These are phyloP conservation scores for Cephalotes varians DNA, from an alignment of 2,888 invertebrate genomes.

Conservation along the genomic window DNA sequence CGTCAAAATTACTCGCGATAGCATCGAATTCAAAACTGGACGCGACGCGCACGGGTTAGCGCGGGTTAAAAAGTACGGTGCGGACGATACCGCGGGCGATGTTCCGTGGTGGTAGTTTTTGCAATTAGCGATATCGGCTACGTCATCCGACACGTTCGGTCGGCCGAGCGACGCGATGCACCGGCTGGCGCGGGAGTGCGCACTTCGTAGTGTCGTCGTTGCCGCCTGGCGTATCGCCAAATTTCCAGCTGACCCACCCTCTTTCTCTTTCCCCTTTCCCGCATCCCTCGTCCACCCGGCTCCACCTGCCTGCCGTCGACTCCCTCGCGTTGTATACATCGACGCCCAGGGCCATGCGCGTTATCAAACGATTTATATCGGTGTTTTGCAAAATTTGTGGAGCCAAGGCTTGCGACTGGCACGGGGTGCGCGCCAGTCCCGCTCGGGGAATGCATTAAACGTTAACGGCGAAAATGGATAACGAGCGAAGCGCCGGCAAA, in stretches of 20 bases:
- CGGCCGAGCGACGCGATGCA: conserved; percentile 62
- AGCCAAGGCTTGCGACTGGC: conserved; percentile 68
- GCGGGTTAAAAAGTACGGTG: conserved; percentile 65
- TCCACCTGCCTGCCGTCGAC: conserved; percentile 15
- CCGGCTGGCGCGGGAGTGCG: conserved; percentile 56
- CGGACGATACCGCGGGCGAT: conserved; percentile 49
- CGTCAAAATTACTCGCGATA: conserved; percentile 46
- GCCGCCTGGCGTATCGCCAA: conserved; percentile 77
- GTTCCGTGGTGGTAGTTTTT: conserved; percentile 76
- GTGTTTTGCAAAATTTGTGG: conserved; percentile 82
- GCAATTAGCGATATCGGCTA: conserved; percentile 82
- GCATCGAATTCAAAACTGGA: conserved; percentile 42
- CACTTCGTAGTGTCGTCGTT: conserved; percentile 57
- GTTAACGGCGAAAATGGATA: conserved; percentile 73
- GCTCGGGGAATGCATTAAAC: conserved; percentile 63
- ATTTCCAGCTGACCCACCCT: conserved; percentile 68
- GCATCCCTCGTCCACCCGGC: background rate
- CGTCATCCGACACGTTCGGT: conserved; percentile 75
- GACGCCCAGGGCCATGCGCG: conserved; percentile 78
- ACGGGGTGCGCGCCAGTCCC: conserved; percentile 45
- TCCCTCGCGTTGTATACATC: conserved; percentile 72
- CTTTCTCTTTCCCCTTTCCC: conserved; percentile 9
- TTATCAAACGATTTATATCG: conserved; percentile 83
- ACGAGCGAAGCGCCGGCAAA: conserved; percentile 60
- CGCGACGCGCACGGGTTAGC: conserved; percentile 53